phyloP scores from a whole-genome alignment of 2,113 vertebrate species.

The Gyps fulvus region DNA sequence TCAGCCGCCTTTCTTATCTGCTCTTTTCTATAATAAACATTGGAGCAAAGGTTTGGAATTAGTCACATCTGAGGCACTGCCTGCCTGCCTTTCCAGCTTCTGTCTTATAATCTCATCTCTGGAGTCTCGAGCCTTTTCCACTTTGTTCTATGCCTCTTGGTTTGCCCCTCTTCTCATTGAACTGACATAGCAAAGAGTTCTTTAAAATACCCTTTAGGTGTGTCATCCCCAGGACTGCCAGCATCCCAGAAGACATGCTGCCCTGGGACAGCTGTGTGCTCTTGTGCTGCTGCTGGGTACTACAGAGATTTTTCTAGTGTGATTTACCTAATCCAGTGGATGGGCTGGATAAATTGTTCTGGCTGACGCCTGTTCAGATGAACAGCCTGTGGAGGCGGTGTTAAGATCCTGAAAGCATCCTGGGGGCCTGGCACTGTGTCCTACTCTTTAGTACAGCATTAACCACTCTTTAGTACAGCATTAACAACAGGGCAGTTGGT shows the following conservation, averaged over 20 bases:
- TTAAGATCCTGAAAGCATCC: background rate
- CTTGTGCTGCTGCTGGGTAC: background rate
- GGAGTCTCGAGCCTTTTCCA: background rate
- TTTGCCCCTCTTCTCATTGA: background rate
- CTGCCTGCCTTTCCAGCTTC: background rate
- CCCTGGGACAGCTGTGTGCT: background rate
- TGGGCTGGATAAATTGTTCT: background rate
- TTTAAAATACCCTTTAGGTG: background rate
- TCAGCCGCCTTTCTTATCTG: slow-evolving; percentile 42
- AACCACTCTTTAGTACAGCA: background rate
- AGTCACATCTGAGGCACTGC: slow-evolving; percentile 12
- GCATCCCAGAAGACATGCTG: background rate
- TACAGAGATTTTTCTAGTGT: background rate
- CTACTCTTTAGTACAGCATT: background rate
- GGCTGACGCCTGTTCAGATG: background rate
- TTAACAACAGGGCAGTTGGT: background rate
- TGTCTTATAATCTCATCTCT: background rate
- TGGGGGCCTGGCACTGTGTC: background rate
- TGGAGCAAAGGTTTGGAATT: slow-evolving; percentile 25
- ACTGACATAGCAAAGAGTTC: background rate
- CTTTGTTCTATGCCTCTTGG: background rate
- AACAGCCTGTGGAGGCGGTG: background rate
- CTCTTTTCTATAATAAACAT: slow-evolving; percentile 43
- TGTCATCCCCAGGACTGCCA: background rate
- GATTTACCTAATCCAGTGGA: background rate